Base-by-base conservation (phyloP, 2,113 vertebrate genomes). In the Mungos mungo region DNA sequence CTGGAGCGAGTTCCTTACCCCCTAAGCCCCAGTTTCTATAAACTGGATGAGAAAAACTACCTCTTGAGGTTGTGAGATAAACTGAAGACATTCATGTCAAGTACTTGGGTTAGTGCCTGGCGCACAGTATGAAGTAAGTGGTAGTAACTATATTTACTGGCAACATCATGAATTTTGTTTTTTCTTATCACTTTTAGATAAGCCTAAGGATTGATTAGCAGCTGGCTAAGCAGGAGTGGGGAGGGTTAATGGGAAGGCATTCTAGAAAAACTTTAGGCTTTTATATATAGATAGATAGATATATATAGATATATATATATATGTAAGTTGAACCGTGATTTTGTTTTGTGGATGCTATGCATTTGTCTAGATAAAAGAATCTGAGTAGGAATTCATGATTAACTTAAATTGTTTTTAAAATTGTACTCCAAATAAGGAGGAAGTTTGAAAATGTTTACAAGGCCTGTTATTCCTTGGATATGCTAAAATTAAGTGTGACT, bases 291-390 rank as follows among this genome's bases (percentile, higher is more conserved):
- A 0, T 23, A 3, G 8, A 0, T 23, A 21, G 7, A 21, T 57
- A 7, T 57, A 23, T 57, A 21, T n/a, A n/a, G n/a, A n/a, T 57
- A 57, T 8, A 57, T 41, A 57, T 57, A 19, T 57, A 21, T 21
- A 54, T 5, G 52, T 54, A 54, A 54, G 16, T 54, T 54, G 52
- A 54, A 3, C 52, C 18, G 16, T 54, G 52, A 54, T 54, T 54
- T 54, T 54, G 54, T 57, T 69, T 96, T 83, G 47, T 66, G 92
- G 19, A 76, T 80, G 54, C 54, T 76, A 2, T 96, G 19, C 18
- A 14, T 45, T 74, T 94, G 33, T 91, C 72, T 96, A 95, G 41
- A 80, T 87, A 74, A 87, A 94, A 69, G 25, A 91, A 86, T 85
- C 89, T n/a, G 14, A 95, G 13, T 90, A 85, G 33, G 92, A 95